Evolutionary conservation across 53 echinoderm and acorn worm species (phyloP).

Genomic region (Pentamera pediparva): DNA sequence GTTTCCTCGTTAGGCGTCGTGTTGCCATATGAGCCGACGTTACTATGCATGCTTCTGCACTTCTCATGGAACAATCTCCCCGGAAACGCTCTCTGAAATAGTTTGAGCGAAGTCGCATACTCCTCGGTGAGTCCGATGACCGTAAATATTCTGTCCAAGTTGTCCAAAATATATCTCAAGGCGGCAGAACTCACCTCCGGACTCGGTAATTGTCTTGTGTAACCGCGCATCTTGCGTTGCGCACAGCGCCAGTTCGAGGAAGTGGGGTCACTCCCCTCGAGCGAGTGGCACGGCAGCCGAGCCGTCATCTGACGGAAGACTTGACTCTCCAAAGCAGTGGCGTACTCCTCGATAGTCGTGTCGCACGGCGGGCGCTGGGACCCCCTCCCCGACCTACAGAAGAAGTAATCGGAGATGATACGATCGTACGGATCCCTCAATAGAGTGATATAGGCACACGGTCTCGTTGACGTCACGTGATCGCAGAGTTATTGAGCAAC

Average conservation of each 20-base stretch:
- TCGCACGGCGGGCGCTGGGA: slow-evolving; percentile 3
- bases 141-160: slow-evolving; percentile 18
- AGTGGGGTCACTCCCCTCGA: too few relatives aligned
- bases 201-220: too few relatives aligned
- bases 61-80: background rate
- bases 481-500: slow-evolving; percentile 53
- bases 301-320: slow-evolving; percentile 16
- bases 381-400: slow-evolving; percentile 32
- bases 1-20: background rate
- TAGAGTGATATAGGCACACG: slow-evolving; percentile 86
- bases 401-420: slow-evolving; percentile 63
- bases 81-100: background rate
- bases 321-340: background rate
- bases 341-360: slow-evolving; percentile 2
- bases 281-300: background rate
- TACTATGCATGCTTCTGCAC: background rate
- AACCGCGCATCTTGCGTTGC: too few relatives aligned
- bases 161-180: slow-evolving; percentile 3
- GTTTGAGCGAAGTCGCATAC: background rate
- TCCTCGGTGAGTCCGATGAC: slow-evolving; percentile 7
- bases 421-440: slow-evolving; percentile 82
- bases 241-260: too few relatives aligned
- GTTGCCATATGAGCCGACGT: background rate
- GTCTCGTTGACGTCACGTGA: slow-evolving; percentile 34
- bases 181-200: background rate